Evolutionary conservation across 2,888 invertebrate species (phyloP).

Genomic region (Malthinus flaveolus): DNA sequence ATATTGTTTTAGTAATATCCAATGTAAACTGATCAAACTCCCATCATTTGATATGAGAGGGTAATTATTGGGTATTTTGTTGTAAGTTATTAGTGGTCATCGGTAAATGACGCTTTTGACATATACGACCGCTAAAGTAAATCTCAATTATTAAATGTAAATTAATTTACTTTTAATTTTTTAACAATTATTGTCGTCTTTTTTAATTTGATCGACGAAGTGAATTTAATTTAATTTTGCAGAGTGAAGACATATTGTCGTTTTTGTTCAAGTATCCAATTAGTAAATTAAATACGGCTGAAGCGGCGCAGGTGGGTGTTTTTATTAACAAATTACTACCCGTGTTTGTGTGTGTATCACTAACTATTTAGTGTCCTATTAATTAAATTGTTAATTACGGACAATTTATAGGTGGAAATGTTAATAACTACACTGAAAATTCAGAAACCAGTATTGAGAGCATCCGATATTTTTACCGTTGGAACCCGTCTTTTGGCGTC

Average conservation of each 20-base stretch:
- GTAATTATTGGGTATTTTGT: no score
- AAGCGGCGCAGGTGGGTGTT: constrained; percentile 39
- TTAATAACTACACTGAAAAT: constrained; percentile 38
- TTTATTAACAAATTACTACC: neutral
- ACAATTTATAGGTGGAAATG: constrained; percentile 38
- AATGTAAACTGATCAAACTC: no score
- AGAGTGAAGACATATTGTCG: constrained; percentile 41
- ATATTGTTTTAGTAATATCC: no score
- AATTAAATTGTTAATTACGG: neutral
- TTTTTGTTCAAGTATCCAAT: constrained; percentile 43
- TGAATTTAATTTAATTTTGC: constrained; percentile 27
- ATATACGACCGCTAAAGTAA: no score
- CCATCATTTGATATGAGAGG: no score
- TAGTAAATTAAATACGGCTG: constrained; percentile 40
- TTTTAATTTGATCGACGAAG: neutral
- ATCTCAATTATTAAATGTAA: no score
- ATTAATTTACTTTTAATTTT: no score
- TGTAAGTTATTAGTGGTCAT: no score
- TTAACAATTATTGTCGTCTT: no score
- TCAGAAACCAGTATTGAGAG: constrained; percentile 41
- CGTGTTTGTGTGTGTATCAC: no score
- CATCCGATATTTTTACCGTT: constrained; percentile 44
- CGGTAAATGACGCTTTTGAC: no score
- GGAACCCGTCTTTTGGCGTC: constrained; percentile 42
- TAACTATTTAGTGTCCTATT: constrained; percentile 9